phyloP scores from a whole-genome alignment of 2,888 invertebrate species.

The Lasioglossum zephyrum region DNA sequence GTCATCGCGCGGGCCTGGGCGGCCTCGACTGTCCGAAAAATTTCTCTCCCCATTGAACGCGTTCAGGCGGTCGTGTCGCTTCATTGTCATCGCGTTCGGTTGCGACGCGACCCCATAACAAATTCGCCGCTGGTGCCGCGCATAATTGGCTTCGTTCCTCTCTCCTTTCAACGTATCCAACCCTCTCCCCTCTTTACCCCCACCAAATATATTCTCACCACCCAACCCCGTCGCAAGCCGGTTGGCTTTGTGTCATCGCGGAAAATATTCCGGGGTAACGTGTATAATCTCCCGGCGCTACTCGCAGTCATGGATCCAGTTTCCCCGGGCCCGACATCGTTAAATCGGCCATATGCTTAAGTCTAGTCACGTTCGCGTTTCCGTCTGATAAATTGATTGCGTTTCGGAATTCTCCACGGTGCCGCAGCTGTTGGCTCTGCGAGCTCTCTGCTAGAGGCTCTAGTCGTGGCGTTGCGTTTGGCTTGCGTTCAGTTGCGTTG shows the following conservation, averaged over 20 bases:
- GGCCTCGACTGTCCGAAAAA: conserved; percentile 53
- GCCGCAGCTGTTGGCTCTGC: conserved; percentile 71
- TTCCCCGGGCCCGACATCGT: conserved; percentile 54
- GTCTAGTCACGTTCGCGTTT: conserved; percentile 79
- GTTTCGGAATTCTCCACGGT: conserved; percentile 75
- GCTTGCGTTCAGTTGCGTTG: background rate
- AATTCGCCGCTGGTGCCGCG: conserved; percentile 67
- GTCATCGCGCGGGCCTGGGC: background rate
- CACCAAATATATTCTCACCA: background rate
- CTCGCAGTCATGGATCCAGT: conserved; percentile 70
- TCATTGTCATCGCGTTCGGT: conserved; percentile 58
- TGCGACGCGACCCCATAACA: conserved; percentile 64
- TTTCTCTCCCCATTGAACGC: conserved; percentile 58
- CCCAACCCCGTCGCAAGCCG: background rate
- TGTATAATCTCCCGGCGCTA: conserved; percentile 67
- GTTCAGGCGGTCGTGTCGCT: conserved; percentile 44
- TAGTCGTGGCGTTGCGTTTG: background rate
- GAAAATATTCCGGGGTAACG: conserved; percentile 62
- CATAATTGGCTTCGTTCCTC: conserved; percentile 70
- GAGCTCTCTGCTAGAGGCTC: background rate
- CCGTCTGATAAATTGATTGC: conserved; percentile 80
- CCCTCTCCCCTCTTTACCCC: background rate
- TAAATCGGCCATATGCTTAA: conserved; percentile 74
- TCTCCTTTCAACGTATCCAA: conserved; percentile 46
- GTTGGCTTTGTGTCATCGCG: conserved; percentile 50